These are phyloP conservation scores for Chelon labrosus DNA, from an alignment of 2,797 vertebrate species.

Conservation along the genomic window DNA sequence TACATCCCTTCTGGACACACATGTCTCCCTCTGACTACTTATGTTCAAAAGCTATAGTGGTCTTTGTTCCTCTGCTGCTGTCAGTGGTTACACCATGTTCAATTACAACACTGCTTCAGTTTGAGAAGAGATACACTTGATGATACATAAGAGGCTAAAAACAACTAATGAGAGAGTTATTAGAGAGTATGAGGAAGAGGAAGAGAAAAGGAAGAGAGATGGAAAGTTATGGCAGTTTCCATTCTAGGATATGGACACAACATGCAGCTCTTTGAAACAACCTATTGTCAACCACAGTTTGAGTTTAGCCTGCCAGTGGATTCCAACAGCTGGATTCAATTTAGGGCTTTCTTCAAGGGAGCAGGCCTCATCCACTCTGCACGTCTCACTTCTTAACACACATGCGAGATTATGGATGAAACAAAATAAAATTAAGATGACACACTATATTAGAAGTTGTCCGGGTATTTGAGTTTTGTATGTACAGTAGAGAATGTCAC, in stretches of 20 bases:
- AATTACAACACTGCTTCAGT: background rate
- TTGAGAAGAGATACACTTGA: background rate
- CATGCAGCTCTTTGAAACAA: conserved; percentile 61
- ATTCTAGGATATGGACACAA: conserved; percentile 51
- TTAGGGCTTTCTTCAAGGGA: conserved; percentile 66
- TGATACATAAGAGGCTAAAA: background rate
- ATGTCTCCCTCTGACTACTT: conserved; percentile 7
- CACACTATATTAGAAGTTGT: conserved; percentile 19
- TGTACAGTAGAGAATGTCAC: conserved; percentile 1
- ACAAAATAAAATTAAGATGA: conserved; percentile 20
- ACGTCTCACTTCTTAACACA: conserved; percentile 29
- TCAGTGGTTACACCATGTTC: background rate
- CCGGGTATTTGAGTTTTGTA: conserved; percentile 37
- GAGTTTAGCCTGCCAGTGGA: conserved; percentile 59
- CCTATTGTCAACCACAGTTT: conserved; percentile 65
- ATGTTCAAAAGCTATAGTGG: background rate
- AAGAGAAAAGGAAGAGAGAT: conserved; percentile 17
- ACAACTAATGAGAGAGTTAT: conserved; percentile 22
- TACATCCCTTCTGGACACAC: conserved; percentile 11
- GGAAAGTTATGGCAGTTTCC: conserved; percentile 44
- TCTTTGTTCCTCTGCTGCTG: background rate
- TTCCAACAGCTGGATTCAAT: conserved; percentile 79
- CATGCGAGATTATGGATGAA: conserved; percentile 20
- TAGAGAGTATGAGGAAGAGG: conserved; percentile 21
- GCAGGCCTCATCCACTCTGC: conserved; percentile 41